A percentile compares a stretch with the other conserved stretches of the same genome.
phyloP scores from a whole-genome alignment of 1,140 invertebrate genomes.

The Eupeodes corollae region DNA sequence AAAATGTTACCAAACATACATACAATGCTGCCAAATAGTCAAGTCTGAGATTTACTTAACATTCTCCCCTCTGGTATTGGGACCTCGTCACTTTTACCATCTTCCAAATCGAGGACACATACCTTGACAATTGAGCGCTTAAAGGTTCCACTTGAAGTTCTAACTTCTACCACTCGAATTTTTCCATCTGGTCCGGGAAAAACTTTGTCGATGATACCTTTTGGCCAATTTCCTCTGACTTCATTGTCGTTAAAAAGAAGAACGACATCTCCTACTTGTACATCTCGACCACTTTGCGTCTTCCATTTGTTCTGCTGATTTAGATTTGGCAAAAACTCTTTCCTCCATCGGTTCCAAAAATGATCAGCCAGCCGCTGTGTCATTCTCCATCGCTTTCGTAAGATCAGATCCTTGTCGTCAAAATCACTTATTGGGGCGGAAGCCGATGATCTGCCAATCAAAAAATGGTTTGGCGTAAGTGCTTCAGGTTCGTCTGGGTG shows the following conservation, averaged over 20 bases:
- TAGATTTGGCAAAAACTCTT: background rate
- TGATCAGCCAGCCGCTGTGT: background rate
- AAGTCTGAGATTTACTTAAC: background rate
- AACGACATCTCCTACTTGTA: background rate
- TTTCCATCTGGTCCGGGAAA: constrained; percentile 21
- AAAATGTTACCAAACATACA: no score
- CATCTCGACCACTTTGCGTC: background rate
- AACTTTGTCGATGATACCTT: constrained; percentile 2
- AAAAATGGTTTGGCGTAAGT: constrained; percentile 19
- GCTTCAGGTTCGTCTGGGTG: constrained; percentile 16
- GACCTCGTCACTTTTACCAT: background rate
- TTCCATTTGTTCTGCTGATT: background rate
- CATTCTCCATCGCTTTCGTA: background rate
- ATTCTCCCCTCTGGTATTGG: background rate
- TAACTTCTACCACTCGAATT: constrained; percentile 20
- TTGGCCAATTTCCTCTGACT: background rate
- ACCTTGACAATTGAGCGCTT: background rate
- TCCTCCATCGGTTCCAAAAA: background rate
- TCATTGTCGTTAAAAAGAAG: background rate
- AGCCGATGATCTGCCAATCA: constrained; percentile 8
- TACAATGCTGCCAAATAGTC: no score
- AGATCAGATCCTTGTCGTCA: background rate
- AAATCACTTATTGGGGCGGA: constrained; percentile 1
- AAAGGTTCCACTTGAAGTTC: constrained; percentile 15
- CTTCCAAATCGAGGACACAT: background rate